Conservation (phyloP, 2,888 invertebrate genomes). For the Ennomos fuscantarius region DNA sequence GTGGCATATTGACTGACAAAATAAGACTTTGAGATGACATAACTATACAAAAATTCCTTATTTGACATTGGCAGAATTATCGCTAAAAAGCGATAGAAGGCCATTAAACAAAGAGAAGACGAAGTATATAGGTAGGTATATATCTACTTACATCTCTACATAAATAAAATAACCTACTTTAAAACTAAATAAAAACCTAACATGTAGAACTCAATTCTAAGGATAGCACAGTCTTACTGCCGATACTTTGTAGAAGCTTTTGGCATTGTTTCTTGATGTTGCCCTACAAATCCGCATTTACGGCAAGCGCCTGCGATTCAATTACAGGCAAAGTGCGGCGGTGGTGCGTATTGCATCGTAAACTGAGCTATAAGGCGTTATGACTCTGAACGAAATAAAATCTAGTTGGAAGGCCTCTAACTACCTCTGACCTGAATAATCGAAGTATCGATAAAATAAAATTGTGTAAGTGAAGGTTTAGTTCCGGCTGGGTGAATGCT, state of each 20-base stretch:
- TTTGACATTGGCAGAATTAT: too few relatives aligned
- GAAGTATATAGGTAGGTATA: too few relatives aligned
- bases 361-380: conserved; percentile 73
- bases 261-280: conserved; percentile 56
- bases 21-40: too few relatives aligned
- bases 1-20: too few relatives aligned
- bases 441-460: conserved; percentile 47
- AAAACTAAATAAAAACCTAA: too few relatives aligned
- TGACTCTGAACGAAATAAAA: conserved; percentile 65
- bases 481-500: conserved; percentile 17
- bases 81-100: too few relatives aligned
- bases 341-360: conserved; percentile 77
- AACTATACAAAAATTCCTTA: too few relatives aligned
- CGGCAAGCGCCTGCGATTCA: conserved; percentile 76
- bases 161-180: too few relatives aligned
- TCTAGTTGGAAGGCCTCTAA: conserved; percentile 46
- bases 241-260: conserved; percentile 46
- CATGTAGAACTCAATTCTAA: conserved; percentile 38
- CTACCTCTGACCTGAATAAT: conserved; percentile 63
- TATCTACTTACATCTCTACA: too few relatives aligned
- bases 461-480: conserved; percentile 40
- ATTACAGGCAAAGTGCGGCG: conserved; percentile 77
- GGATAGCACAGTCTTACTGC: conserved; percentile 34
- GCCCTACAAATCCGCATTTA: conserved; percentile 64
- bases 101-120: too few relatives aligned